A percentile compares a stretch with the other conserved stretches of the same genome.
phyloP scores from a whole-genome alignment of 2,797 vertebrate species.

The Sitta carolinensis region DNA sequence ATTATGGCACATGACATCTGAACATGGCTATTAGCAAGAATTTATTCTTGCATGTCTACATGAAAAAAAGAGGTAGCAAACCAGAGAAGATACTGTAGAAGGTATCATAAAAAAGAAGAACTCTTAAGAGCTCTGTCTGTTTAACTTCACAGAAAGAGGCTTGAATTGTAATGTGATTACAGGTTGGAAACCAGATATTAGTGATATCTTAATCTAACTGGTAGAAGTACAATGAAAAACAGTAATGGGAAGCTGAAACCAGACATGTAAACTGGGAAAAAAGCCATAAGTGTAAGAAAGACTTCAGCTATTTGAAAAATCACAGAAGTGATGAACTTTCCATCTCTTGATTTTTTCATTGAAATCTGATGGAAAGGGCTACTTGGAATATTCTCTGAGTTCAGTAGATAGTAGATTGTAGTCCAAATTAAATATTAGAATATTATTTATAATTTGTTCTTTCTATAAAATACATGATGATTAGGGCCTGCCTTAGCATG shows the following conservation, averaged over 20 bases:
- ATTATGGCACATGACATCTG: not conserved
- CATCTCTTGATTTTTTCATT: not conserved
- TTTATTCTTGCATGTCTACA: not conserved
- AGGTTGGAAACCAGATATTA: not conserved
- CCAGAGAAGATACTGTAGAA: not conserved
- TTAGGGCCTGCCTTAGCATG: not conserved
- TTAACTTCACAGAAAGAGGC: not conserved
- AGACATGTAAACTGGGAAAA: not conserved
- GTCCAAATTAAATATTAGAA: not conserved
- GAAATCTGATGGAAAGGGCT: not conserved
- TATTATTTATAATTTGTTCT: not conserved
- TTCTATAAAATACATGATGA: not conserved
- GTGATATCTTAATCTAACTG: not conserved
- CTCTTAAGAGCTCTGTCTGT: not conserved
- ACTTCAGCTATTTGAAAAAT: not conserved
- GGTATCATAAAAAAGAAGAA: not conserved
- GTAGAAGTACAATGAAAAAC: not conserved
- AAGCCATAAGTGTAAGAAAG: not conserved
- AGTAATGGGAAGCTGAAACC: not conserved
- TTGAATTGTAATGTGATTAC: not conserved
- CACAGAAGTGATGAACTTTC: not conserved
- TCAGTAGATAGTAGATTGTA: not conserved
- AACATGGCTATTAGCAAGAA: not conserved
- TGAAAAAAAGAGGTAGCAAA: rapidly evolving
- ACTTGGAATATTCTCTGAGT: not conserved